These are phyloP conservation scores for Metridium senile DNA, from an alignment of 92 coral and sea anemone species.

Conservation along the genomic window DNA sequence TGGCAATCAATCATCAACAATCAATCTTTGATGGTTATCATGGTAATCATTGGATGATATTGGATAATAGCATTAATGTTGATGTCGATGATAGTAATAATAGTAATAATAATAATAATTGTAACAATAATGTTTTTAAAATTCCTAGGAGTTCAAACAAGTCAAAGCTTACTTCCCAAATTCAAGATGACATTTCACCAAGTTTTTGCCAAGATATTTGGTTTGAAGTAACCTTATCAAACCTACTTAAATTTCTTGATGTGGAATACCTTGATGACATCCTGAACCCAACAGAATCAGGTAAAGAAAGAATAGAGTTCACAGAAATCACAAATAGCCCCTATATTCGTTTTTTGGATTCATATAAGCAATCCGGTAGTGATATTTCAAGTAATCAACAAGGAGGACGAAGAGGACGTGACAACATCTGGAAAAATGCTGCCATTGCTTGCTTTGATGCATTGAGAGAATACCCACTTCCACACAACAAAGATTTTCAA, in stretches of 20 bases:
- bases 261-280: conserved; percentile 77
- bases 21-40: too few species aligned
- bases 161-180: conserved; percentile 19
- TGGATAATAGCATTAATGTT: too few species aligned
- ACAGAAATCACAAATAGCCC: conserved; percentile 24
- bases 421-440: conserved; percentile 63
- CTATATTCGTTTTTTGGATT: conserved; percentile 32
- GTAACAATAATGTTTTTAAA: too few species aligned
- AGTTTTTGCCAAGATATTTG: conserved; percentile 30
- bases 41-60: too few species aligned
- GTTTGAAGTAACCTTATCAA: conserved; percentile 68
- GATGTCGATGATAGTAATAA: too few species aligned
- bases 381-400: conserved; percentile 12
- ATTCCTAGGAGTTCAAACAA: conserved; percentile 7
- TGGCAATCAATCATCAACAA: too few species aligned
- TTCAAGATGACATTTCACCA: conserved; percentile 9
- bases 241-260: conserved; percentile 77
- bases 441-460: conserved; percentile 80
- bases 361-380: conserved; percentile 8
- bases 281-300: conserved; percentile 39
- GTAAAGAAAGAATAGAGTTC: neutral
- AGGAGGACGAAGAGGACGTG: conserved; percentile 32
- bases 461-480: conserved; percentile 68
- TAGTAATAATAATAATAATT: too few species aligned
- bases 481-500: conserved; percentile 62